Evolutionary conservation across 2,888 invertebrate species (phyloP), one percentile per base, ranked within the genome.

Genomic region (Gerris lacustris): DNA sequence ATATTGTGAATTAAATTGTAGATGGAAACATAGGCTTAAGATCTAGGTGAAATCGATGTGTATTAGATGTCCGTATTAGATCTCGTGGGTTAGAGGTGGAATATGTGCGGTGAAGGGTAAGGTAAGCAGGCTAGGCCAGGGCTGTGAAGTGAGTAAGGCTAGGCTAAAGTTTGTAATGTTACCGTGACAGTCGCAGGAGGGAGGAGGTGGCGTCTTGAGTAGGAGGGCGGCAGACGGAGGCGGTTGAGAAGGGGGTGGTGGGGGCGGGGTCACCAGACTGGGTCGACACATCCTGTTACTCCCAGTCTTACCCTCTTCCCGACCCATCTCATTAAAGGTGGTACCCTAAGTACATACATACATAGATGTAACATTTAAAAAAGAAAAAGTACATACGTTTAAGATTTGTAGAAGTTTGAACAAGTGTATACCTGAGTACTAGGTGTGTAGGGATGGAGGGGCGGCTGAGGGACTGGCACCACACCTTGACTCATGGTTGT

Each of bases 161-260:
- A 31, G 31, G 31, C 31, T 31, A 31, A 31, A 31, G 31, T 31
- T 4, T 31, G 31, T 9, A 64, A 9, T n/a, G 11, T 64, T 64
- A 64, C 64, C 64, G 18, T 64, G 64, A 31, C 64, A 64, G 18
- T 64, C 64, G 18, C 64, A 64, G 31, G n/a, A 31, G 17, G 64
- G 64, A 9, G 73, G 74, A 67, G 74, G 73, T 63, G 74, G 73
- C 62, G 72, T 73, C 70, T 74, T 74, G 71, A 74, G 72, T 71
- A 74, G 68, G 67, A 70, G 73, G 45, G 68, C 73, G 64, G 64
- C 18, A 64, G 64, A 31, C 17, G 64, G 18, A 18, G 64, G 64
- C 31, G 11, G 64, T n/a, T n/a, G 64, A n/a, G 11, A 9, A 9
- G 64, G 7, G 11, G 64, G 18, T 5, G 64, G 64, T 9, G 64